Evolutionary conservation across 2,797 vertebrate genomes (phyloP), one percentile per base, ranked within the genome.

Genomic region (Rhadinocentrus ornatus): DNA sequence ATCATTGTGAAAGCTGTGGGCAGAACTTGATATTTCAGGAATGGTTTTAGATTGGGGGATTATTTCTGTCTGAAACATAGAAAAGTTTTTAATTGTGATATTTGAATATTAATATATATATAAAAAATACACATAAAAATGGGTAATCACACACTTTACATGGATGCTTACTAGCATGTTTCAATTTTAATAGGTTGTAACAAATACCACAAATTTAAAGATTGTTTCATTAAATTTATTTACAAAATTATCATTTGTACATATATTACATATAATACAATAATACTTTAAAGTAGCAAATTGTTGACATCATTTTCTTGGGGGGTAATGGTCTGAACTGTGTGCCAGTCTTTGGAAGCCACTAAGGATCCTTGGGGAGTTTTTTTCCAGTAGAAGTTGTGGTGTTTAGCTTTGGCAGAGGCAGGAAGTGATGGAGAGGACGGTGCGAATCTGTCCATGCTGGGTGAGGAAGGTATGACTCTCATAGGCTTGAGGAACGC

Each of bases 221-320:
- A 58, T 61, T 57, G 20, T 59, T 80, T 66, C 72, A 88, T 92
- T 87, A 76, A 75, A 86, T 94, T 93, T 94, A 94, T 94, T 93
- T 92, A 93, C 90, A 94, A 87, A 91, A 89, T 90, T 80, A 80
- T 77, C 62, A 52, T 78, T 87, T 93, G 78, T 91, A 93, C 93
- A 94, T 94, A 94, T 93, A 92, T 92, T 94, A 95, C 92, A 95
- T 94, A 94, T 91, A 69, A 90, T 93, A 95, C 93, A 94, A 85
- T 69, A 84, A 82, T 85, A 84, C 62, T 80, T 88, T 76, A 75
- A 34, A 60, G 37, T n/a, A 59, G 60, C 44, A 73, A 82, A 26
- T 53, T 58, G 37, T 68, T 62, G 12, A 16, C 1, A 71, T 24
- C 35, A 18, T 71, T 64, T 44, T 26, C 0, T 55, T 32, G 1